A percentile compares a stretch with the other conserved stretches of the same genome.
These are phyloP conservation scores for Zaprionus davidi DNA, from an alignment of 1,140 invertebrate species.

Conservation along the genomic window DNA sequence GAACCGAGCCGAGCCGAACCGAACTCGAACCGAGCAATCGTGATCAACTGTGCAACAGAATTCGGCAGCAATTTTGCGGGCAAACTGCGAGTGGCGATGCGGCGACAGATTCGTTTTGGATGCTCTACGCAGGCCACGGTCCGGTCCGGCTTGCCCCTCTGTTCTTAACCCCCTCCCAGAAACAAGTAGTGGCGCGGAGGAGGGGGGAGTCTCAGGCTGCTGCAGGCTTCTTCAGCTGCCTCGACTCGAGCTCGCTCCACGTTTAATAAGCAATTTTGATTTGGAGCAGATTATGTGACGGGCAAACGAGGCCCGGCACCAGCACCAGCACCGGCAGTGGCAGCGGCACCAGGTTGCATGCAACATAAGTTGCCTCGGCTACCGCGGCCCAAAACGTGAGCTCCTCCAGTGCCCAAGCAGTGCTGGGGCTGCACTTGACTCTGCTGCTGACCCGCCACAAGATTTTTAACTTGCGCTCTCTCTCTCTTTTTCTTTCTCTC, in stretches of 20 bases:
- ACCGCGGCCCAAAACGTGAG: slow-evolving; percentile 49
- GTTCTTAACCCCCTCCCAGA: too few species aligned
- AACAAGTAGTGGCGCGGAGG: too few species aligned
- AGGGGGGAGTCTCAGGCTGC: not conserved
- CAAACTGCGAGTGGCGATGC: slow-evolving; percentile 39
- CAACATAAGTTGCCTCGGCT: slow-evolving; percentile 58
- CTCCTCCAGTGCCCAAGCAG: slow-evolving; percentile 22
- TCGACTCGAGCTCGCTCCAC: slow-evolving; percentile 51
- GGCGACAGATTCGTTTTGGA: slow-evolving; percentile 80
- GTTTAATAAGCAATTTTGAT: slow-evolving; percentile 83
- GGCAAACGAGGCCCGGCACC: slow-evolving; percentile 52
- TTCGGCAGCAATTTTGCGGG: slow-evolving; percentile 63
- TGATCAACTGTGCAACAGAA: slow-evolving; percentile 64
- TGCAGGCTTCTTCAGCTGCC: slow-evolving; percentile 16
- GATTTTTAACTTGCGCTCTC: slow-evolving; percentile 69
- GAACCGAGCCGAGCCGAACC: slow-evolving; percentile 1
- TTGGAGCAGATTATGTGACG: slow-evolving; percentile 82
- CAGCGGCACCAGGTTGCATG: slow-evolving; percentile 64
- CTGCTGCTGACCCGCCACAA: slow-evolving; percentile 72
- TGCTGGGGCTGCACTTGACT: slow-evolving; percentile 72
- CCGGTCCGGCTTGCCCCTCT: too few species aligned
- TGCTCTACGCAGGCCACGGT: slow-evolving; percentile 55
- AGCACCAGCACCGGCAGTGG: not conserved
- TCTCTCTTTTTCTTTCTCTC: slow-evolving; percentile 5
- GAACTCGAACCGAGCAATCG: slow-evolving; percentile 50